phyloP scores from a whole-genome alignment of 1,140 invertebrate genomes.

The Monomorium pharaonis region DNA sequence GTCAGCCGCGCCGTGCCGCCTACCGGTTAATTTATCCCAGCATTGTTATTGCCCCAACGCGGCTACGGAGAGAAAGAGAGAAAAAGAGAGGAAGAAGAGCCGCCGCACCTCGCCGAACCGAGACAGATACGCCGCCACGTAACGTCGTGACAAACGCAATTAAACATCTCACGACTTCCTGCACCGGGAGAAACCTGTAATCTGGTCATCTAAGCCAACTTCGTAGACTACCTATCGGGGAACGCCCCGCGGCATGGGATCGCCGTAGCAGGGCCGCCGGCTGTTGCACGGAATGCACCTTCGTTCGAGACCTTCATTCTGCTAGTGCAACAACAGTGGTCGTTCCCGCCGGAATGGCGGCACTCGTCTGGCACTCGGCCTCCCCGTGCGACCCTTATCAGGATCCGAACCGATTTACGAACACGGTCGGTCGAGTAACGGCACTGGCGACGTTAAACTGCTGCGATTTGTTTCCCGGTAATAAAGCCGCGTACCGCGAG shows the following conservation, averaged over 20 bases:
- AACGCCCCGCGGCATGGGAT: conserved; percentile 41
- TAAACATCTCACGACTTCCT: conserved; percentile 58
- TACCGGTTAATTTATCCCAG: conserved; percentile 74
- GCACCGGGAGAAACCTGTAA: conserved; percentile 42
- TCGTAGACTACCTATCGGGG: conserved; percentile 21
- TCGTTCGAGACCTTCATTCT: conserved; percentile 23
- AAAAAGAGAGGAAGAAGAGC: neutral
- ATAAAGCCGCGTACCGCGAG: conserved; percentile 8
- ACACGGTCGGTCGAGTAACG: conserved; percentile 9
- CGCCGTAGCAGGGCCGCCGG: conserved; percentile 30
- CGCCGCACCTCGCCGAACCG: conserved; percentile 29
- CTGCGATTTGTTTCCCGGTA: conserved; percentile 26
- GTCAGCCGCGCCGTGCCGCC: conserved; percentile 60
- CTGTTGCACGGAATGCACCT: conserved; percentile 48
- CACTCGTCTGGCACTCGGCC: neutral
- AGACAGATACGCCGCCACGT: conserved; percentile 53
- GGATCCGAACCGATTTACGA: conserved; percentile 40
- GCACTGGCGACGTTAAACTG: conserved; percentile 5
- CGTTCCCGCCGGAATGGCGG: neutral
- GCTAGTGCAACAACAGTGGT: conserved; percentile 1
- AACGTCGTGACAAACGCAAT: conserved; percentile 63
- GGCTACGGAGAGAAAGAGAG: neutral
- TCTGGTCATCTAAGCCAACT: conserved; percentile 54
- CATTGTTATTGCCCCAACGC: conserved; percentile 64
- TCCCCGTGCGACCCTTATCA: conserved; percentile 29